Evolutionary conservation across 1,140 invertebrate species (phyloP).

Genomic region (Papilio xuthus): DNA sequence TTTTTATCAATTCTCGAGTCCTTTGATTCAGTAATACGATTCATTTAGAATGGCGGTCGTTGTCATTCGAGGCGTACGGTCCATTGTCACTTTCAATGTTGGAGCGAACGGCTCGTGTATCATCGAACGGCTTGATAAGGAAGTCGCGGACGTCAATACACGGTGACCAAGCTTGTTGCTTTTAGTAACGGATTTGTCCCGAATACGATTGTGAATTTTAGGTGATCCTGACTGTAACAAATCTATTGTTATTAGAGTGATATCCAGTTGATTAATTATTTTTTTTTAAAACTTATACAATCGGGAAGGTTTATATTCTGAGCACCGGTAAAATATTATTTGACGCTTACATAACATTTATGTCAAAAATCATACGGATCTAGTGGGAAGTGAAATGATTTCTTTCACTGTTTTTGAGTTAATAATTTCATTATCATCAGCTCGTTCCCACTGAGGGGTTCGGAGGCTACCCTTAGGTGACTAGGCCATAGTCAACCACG

Average conservation of each 20-base stretch:
- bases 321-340: too few relatives aligned
- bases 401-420: too few relatives aligned
- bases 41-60: constrained; percentile 40
- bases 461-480: too few relatives aligned
- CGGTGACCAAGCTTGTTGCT: constrained; percentile 40
- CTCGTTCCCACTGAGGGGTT: too few relatives aligned
- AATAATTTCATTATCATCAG: too few relatives aligned
- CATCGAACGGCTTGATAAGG: constrained; percentile 58
- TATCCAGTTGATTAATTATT: too few relatives aligned
- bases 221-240: background rate
- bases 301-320: too few relatives aligned
- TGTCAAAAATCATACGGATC: too few relatives aligned
- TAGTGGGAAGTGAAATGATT: too few relatives aligned
- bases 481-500: too few relatives aligned
- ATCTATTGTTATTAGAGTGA: background rate
- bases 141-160: constrained; percentile 54
- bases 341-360: too few relatives aligned
- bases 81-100: constrained; percentile 69
- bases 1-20: constrained; percentile 15
- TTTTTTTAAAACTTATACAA: too few relatives aligned
- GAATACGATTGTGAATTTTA: background rate
- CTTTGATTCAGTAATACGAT: constrained; percentile 23
- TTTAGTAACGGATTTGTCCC: background rate
- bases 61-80: constrained; percentile 58
- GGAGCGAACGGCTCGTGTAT: constrained; percentile 44